phyloP scores from a whole-genome alignment of 1,140 invertebrate genomes.

The Formica selysi region DNA sequence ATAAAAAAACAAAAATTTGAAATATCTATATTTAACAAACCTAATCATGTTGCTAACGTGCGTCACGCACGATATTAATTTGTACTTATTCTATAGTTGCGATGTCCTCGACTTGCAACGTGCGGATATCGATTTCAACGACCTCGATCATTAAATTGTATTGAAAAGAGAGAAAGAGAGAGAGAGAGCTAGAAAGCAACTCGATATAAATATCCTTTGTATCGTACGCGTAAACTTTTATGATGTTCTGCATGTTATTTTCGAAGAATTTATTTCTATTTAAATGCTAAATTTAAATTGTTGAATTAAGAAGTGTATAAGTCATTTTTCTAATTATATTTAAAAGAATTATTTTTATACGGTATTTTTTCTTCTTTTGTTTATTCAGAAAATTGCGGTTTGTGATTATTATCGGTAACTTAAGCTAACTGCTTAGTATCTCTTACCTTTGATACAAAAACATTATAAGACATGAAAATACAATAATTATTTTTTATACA shows the following conservation, averaged over 20 bases:
- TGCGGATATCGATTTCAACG: constrained; percentile 2
- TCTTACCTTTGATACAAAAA: neutral
- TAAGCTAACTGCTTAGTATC: neutral
- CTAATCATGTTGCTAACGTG: neutral
- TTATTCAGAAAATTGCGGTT: neutral
- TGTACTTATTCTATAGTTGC: neutral
- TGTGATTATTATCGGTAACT: neutral
- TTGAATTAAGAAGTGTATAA: constrained; percentile 3
- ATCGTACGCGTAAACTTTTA: neutral
- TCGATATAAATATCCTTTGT: constrained; percentile 24
- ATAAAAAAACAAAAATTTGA: neutral
- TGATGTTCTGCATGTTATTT: neutral
- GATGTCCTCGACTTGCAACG: constrained; percentile 12
- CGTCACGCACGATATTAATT: neutral
- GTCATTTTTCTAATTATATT: neutral
- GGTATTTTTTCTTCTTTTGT: neutral
- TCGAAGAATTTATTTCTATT: neutral
- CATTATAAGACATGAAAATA: neutral
- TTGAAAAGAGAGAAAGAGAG: neutral
- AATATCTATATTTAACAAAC: neutral
- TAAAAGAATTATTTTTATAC: neutral
- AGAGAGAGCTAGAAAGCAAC: no score
- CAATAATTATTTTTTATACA: neutral
- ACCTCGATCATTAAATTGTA: constrained; percentile 20
- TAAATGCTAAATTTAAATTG: constrained; percentile 18